Evolutionary conservation across 2,797 vertebrate species (phyloP), one percentile per base, ranked within the genome.

Genomic region (Esox masquinongy): DNA sequence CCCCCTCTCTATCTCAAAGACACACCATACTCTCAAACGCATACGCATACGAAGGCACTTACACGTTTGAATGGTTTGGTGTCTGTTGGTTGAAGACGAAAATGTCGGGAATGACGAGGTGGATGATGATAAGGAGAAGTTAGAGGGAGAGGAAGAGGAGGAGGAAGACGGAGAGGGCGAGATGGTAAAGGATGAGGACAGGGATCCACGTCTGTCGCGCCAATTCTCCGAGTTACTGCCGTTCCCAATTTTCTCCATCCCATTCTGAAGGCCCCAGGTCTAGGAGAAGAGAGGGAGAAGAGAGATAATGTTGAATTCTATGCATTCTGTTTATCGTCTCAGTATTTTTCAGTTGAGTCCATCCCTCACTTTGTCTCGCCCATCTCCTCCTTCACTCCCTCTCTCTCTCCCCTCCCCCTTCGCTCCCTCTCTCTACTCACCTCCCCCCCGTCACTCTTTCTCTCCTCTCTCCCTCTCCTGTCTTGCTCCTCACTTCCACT

Each of bases 161-260:
- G 90, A 90, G 0, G 89, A 90, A 3, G 86, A 82, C 8, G 77
- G 76, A 17, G 87, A 87, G 4, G 81, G 79, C 14, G 82, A 78
- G 59, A 82, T 63, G 5, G 80, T 84, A 36, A 89, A 78, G 22
- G 83, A 87, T 19, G 86, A 87, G 43, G 91, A 85, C 11, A 85
- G 12, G 12, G 93, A 93, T 70, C 92, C 92, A 26, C 86, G 86
- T 87, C 95, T 87, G 70, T 95, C 92, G 77, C 95, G 88, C 95
- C 95, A 95, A 91, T 95, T 95, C 36, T 92, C 92, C 0, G 92
- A 94, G 84, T 93, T 36, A 1, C 94, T 95, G 47, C 94, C 92
- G 2, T 90, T 93, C 1, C 19, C 87, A 39, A 75, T 15, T 72
- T 89, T 91, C 50, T 89, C 93, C 43, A 83, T 86, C 29, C 24